Evolutionary conservation across 2,888 invertebrate species (phyloP).

Genomic region (Phyto melanocephala): DNA sequence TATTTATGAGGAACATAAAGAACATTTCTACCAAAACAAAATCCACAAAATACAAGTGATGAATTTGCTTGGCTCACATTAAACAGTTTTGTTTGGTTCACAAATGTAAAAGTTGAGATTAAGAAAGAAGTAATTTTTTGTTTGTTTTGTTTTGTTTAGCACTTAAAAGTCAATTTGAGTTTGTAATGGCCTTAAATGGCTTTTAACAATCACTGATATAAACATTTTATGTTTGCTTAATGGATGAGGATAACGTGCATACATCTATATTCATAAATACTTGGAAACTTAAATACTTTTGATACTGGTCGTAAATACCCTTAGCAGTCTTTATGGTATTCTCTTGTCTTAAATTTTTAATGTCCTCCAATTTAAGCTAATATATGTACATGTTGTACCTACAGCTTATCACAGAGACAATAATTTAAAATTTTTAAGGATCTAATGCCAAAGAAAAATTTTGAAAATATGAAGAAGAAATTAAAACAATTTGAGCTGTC

Average conservation of each 20-base stretch:
- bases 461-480: too few species aligned
- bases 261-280: neutral
- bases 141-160: slow-evolving; percentile 19
- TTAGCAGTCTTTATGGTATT: neutral
- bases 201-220: slow-evolving; percentile 12
- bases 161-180: slow-evolving; percentile 38
- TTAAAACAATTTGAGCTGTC: too few species aligned
- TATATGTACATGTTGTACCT: neutral
- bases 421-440: slow-evolving; percentile 1
- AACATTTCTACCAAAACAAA: neutral
- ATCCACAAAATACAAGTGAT: neutral
- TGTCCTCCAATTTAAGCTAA: neutral
- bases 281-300: neutral
- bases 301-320: neutral
- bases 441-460: neutral
- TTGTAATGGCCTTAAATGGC: slow-evolving; percentile 19
- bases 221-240: neutral
- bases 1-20: neutral
- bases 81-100: neutral
- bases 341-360: slow-evolving; percentile 3
- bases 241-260: neutral
- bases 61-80: neutral
- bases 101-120: neutral
- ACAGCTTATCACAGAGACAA: neutral
- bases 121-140: neutral